Evolutionary conservation across 2,888 invertebrate genomes (phyloP).

Genomic region (Cheilosia grossa): DNA sequence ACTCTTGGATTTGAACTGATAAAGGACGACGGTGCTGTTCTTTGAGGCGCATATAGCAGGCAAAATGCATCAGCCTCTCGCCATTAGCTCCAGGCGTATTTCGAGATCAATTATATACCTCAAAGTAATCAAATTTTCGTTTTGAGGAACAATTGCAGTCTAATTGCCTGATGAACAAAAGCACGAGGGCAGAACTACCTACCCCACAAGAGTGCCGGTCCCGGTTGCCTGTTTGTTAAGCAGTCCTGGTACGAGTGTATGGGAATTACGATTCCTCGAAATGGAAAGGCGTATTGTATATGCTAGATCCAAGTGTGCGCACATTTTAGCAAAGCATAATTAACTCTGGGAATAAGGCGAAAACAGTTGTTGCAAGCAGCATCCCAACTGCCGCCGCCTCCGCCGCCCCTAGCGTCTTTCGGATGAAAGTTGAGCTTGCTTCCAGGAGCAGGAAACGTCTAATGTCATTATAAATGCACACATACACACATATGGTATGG

Average conservation of each 20-base stretch:
- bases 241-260: conserved; percentile 21
- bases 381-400: background rate
- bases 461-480: conserved; percentile 48
- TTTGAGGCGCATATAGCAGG: background rate
- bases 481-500: background rate
- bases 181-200: conserved; percentile 1
- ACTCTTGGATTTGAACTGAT: conserved; percentile 28
- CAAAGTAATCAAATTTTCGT: conserved; percentile 58
- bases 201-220: conserved; percentile 6
- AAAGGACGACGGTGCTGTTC: background rate
- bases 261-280: conserved; percentile 27
- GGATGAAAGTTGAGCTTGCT: conserved; percentile 25
- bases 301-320: conserved; percentile 32
- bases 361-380: conserved; percentile 59
- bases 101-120: conserved; percentile 43
- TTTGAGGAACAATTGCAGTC: conserved; percentile 40
- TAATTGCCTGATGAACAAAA: conserved; percentile 50
- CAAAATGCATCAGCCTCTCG: background rate
- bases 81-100: conserved; percentile 15
- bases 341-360: conserved; percentile 64
- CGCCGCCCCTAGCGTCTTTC: background rate
- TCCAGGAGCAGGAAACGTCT: conserved; percentile 25
- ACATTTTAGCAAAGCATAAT: conserved; percentile 63
- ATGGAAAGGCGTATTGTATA: conserved; percentile 12
- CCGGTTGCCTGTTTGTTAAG: conserved; percentile 47